Evolutionary conservation across 2,113 vertebrate species (phyloP), one percentile per base, ranked within the genome.

Genomic region (Cathartes aura): DNA sequence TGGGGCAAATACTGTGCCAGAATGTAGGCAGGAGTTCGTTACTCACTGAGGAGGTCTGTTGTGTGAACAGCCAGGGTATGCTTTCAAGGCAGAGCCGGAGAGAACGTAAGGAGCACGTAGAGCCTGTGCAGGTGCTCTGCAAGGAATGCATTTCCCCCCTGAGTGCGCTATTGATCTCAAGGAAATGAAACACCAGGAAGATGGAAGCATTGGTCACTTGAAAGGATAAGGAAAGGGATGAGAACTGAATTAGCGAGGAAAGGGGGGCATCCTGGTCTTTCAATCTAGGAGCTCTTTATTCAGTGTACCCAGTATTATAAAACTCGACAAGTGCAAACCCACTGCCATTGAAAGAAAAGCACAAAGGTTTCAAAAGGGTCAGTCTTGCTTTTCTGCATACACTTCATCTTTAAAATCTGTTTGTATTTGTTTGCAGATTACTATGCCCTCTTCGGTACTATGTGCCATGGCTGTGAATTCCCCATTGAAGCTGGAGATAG

Each of bases 401-500:
- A 42, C 8, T 47, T 58, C 36, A 26, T 50, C 24, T 53, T 55
- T 76, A 58, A 90, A 43, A 72, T 34, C 42, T 76, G 27, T 72
- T 58, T 80, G 42, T 86, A 11, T 82, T 58, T 60, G 60, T 45
- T 89, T 94, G 62, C 97, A 99, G 99, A 99, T 98, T 99, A 99
- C 94, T 99, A 99, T 91, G 98, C 97, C 29, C 97, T 99, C 82
- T 99, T 99, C 29, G 99, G 99, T 89, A 99, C 99, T 3, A 99
- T 98, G 97, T 99, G 99, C 97, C 99, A 97, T 7, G 99, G 99
- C 80, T 99, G 99, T 75, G 99, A 99, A 91, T 99, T 99, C 95
- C 99, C 99, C 83, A 99, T 99, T 63, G 99, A 99, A 97, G 99
- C 99, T 11, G 99, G 99, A 10, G 99, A 99, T 96, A 99, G 99